Evolutionary conservation across 2,888 invertebrate genomes (phyloP).

Genomic region (Rhorus exstirpatorius): DNA sequence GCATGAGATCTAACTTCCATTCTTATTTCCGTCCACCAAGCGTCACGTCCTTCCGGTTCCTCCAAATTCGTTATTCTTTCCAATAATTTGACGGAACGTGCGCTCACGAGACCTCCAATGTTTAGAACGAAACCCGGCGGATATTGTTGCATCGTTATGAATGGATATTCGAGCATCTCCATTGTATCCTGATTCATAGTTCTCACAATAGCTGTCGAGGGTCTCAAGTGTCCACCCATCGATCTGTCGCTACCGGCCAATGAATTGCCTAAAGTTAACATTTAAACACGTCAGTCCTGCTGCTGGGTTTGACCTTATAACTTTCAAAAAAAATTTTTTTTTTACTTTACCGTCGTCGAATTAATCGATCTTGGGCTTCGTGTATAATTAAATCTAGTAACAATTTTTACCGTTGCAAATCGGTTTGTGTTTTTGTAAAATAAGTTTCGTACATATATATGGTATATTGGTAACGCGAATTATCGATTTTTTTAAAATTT

Average conservation of each 20-base stretch:
- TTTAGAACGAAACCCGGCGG: constrained; percentile 95
- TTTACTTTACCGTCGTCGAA: background rate
- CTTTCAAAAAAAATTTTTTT: too few species aligned
- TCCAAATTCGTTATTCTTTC: constrained; percentile 94
- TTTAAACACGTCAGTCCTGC: constrained; percentile 7
- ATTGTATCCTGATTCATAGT: constrained; percentile 92
- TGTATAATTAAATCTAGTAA: background rate
- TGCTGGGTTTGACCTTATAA: background rate
- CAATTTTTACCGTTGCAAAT: background rate
- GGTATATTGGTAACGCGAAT: constrained; percentile 4
- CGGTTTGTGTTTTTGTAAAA: background rate
- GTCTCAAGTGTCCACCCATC: constrained; percentile 87
- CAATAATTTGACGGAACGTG: constrained; percentile 93
- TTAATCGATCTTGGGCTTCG: background rate
- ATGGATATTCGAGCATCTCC: constrained; percentile 98
- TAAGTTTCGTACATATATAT: background rate
- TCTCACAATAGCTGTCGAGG: constrained; percentile 87
- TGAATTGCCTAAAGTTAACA: constrained; percentile 90
- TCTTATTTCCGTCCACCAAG: constrained; percentile 98
- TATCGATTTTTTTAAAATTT: too few species aligned
- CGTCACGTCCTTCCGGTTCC: constrained; percentile 96
- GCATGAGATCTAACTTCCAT: constrained; percentile 98
- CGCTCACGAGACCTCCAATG: constrained; percentile 94
- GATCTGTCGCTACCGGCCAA: constrained; percentile 90
- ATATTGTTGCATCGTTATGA: constrained; percentile 96